Percentiles rank a stretch among this genome's conserved stretches.
These are phyloP conservation scores for Corythornis madagascariensis DNA, from an alignment of 2,113 vertebrate genomes.

Conservation along the genomic window DNA sequence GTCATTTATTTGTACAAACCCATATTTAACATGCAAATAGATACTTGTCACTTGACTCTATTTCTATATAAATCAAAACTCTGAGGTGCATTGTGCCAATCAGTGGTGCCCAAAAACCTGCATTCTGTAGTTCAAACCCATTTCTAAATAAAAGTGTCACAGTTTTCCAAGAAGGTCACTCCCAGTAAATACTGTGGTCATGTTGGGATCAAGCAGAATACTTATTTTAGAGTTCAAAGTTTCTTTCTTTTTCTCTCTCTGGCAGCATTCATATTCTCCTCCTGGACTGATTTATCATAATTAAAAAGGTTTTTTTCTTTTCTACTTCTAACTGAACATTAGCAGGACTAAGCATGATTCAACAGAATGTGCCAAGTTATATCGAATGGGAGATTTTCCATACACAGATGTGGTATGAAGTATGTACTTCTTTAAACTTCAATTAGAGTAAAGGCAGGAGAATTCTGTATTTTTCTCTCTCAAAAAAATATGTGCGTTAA, in stretches of 20 bases:
- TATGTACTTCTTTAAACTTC: not conserved
- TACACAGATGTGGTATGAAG: not conserved
- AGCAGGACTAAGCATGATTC: not conserved
- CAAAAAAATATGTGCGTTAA: not conserved
- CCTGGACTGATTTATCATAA: not conserved
- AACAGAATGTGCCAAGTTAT: not conserved
- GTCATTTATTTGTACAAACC: constrained; percentile 18
- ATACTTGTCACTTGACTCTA: not conserved
- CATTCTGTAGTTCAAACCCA: not conserved
- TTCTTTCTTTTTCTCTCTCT: not conserved
- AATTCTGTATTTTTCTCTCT: not conserved
- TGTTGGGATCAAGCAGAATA: not conserved
- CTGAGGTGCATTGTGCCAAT: not conserved
- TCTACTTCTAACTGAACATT: not conserved
- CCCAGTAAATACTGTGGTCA: not conserved
- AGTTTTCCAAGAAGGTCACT: not conserved
- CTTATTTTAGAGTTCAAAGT: not conserved
- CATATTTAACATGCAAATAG: constrained; percentile 3
- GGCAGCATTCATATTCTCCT: not conserved
- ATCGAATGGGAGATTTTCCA: not conserved
- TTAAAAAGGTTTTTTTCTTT: not conserved
- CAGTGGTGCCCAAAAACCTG: not conserved
- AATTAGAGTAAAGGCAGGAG: not conserved
- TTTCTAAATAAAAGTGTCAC: not conserved
- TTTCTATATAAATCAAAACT: not conserved